These are phyloP conservation scores for Chrysotoxum bicinctum DNA, from an alignment of 2,888 invertebrate species.

Conservation along the genomic window DNA sequence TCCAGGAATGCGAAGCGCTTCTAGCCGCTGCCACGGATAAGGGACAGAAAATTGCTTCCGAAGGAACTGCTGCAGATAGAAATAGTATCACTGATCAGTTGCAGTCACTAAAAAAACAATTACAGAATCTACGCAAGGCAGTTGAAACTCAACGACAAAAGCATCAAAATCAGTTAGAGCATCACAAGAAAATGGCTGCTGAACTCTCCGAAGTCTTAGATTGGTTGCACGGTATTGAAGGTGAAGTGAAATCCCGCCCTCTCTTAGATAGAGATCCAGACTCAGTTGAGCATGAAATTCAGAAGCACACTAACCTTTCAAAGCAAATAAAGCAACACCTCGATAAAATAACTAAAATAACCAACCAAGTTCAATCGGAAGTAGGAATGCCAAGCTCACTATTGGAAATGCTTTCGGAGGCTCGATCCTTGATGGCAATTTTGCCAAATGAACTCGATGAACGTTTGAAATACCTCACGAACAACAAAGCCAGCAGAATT, in stretches of 20 bases:
- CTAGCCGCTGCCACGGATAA: conserved; percentile 94
- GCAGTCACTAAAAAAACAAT: conserved; percentile 92
- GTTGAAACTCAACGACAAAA: conserved; percentile 94
- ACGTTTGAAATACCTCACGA: conserved; percentile 89
- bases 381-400: conserved; percentile 90
- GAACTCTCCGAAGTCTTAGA: conserved; percentile 92
- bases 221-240: conserved; percentile 92
- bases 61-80: conserved; percentile 93
- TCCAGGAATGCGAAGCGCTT: conserved; percentile 94
- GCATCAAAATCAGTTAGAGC: conserved; percentile 93
- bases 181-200: conserved; percentile 91
- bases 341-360: conserved; percentile 87
- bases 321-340: conserved; percentile 87
- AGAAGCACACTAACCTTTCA: conserved; percentile 87
- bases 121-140: conserved; percentile 89
- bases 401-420: conserved; percentile 92
- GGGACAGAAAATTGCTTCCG: conserved; percentile 95
- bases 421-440: conserved; percentile 88
- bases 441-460: conserved; percentile 91
- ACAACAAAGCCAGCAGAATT: conserved; percentile 89
- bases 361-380: conserved; percentile 88
- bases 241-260: conserved; percentile 90
- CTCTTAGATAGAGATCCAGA: conserved; percentile 89
- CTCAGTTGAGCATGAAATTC: conserved; percentile 91
- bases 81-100: conserved; percentile 94